Conservation (phyloP, 2,797 vertebrate genomes). For the Limnodromus scolopaceus region DNA sequence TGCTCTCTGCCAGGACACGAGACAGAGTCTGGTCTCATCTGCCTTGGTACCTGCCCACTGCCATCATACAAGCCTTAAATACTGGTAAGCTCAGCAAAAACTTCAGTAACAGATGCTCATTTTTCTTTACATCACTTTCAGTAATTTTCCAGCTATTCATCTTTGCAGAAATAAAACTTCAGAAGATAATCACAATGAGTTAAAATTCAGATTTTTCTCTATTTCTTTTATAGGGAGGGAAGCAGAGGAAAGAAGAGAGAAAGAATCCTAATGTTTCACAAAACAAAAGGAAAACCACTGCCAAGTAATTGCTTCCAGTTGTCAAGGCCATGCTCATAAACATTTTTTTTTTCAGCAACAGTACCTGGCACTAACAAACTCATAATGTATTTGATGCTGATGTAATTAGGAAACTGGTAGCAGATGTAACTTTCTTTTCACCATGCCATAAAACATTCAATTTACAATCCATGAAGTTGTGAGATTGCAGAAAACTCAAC, state of each 20-base stretch:
- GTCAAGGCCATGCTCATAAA: background rate
- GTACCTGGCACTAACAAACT: constrained; percentile 23
- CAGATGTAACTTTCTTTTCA: constrained; percentile 33
- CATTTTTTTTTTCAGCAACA: background rate
- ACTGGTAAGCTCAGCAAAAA: background rate
- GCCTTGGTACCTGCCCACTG: background rate
- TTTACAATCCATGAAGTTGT: constrained; percentile 46
- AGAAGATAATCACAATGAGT: background rate
- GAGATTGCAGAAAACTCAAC: constrained; percentile 38
- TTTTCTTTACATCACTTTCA: background rate
- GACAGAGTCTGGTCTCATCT: background rate
- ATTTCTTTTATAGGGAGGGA: background rate
- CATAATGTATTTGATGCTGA: constrained; percentile 1
- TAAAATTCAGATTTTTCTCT: constrained; percentile 10
- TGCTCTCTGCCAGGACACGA: background rate
- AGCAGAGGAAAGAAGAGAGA: background rate
- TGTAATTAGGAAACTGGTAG: constrained; percentile 27
- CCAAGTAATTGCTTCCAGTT: constrained; percentile 23
- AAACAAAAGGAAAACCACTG: constrained; percentile 6
- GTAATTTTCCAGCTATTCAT: constrained; percentile 20
- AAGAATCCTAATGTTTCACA: background rate
- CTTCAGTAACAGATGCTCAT: background rate
- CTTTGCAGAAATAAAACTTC: background rate
- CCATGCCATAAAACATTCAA: constrained; percentile 12
- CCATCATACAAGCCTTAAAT: background rate